These are phyloP conservation scores for Procambarus clarkii DNA, from an alignment of 1,140 invertebrate species.

Conservation along the genomic window DNA sequence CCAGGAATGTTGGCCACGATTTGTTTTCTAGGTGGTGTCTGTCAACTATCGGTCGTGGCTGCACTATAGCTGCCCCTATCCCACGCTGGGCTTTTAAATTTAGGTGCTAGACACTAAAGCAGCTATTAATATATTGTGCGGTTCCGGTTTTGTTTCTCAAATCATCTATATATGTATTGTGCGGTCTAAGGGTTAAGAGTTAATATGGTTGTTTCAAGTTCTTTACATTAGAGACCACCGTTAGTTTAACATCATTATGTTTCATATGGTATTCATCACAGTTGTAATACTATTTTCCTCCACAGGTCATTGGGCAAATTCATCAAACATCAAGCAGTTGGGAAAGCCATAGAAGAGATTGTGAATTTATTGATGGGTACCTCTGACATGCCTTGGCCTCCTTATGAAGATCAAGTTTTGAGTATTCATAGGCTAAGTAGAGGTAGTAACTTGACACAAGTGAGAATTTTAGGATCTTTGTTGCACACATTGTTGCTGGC, in stretches of 20 bases:
- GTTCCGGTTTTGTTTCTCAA: too few relatives aligned
- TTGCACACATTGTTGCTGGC: conserved; percentile 27
- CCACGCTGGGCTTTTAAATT: too few relatives aligned
- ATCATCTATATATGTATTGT: too few relatives aligned
- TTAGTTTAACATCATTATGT: background rate
- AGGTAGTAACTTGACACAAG: conserved; percentile 38
- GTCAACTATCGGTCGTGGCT: too few relatives aligned
- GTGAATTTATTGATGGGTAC: background rate
- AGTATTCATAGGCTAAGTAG: conserved; percentile 25
- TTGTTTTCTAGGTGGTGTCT: too few relatives aligned
- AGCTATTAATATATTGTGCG: too few relatives aligned
- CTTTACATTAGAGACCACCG: too few relatives aligned
- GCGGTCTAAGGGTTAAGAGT: too few relatives aligned
- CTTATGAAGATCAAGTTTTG: conserved; percentile 39
- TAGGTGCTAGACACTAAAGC: too few relatives aligned
- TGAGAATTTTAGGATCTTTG: conserved; percentile 21
- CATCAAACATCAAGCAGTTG: background rate
- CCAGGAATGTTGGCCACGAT: too few relatives aligned
- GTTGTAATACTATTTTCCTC: background rate
- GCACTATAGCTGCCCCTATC: too few relatives aligned
- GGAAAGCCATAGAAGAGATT: conserved; percentile 21
- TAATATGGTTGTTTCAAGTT: too few relatives aligned
- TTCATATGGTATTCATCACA: background rate
- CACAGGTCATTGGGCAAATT: conserved; percentile 42
- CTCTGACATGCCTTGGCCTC: conserved; percentile 5